Evolutionary conservation across 2,113 vertebrate genomes (phyloP).

Genomic region (Todiramphus saurophagus): DNA sequence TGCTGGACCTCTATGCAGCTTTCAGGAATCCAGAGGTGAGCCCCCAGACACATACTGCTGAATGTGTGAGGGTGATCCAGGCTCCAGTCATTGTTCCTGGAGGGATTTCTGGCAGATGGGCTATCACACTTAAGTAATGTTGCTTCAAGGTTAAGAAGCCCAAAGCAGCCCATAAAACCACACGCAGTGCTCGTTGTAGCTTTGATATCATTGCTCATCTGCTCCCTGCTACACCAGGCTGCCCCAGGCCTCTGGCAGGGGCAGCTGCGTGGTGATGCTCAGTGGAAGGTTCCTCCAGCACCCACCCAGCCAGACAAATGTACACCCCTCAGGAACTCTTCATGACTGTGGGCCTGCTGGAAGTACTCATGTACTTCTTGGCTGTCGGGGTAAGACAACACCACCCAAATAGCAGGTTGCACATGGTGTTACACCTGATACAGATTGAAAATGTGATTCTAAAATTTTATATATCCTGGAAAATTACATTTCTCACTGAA

Average conservation of each 20-base stretch:
- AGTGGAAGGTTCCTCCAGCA: background rate
- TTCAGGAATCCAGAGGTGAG: background rate
- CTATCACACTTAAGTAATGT: background rate
- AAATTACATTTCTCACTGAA: background rate
- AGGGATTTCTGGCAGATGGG: background rate
- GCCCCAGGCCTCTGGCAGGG: background rate
- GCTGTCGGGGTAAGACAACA: background rate
- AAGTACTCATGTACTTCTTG: background rate
- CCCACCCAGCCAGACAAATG: background rate
- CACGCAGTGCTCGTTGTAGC: background rate
- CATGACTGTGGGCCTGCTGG: fast-evolving
- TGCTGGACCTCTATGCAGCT: background rate
- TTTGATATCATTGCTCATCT: background rate
- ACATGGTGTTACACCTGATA: background rate
- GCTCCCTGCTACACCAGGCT: background rate
- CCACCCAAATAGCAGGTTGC: background rate
- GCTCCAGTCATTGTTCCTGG: background rate
- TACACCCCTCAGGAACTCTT: background rate
- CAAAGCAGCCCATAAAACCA: background rate
- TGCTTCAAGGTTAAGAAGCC: background rate
- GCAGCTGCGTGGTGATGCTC: background rate
- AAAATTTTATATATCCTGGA: background rate
- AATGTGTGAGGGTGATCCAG: background rate
- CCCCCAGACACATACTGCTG: background rate
- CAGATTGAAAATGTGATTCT: background rate